Percentiles rank a stretch among this genome's conserved stretches.
phyloP scores from a whole-genome alignment of 2,113 vertebrate genomes.

The Setophaga kirtlandii region DNA sequence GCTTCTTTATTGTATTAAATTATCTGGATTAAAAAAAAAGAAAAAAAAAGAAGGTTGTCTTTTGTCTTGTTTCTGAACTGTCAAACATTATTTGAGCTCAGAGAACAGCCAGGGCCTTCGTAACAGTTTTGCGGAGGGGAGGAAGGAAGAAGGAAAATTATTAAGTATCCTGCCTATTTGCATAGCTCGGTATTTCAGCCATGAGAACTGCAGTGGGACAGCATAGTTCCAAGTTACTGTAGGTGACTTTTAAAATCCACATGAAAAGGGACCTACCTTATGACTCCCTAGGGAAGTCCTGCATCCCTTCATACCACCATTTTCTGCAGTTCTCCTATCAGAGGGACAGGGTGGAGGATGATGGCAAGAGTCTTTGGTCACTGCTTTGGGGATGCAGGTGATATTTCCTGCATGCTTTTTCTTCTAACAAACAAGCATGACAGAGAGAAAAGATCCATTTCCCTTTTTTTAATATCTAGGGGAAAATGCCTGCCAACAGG shows the following conservation, averaged over 20 bases:
- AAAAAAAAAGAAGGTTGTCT: conserved; percentile 30
- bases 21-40: conserved; percentile 35
- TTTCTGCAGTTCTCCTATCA: background rate
- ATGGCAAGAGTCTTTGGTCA: background rate
- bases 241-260: background rate
- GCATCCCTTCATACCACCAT: background rate
- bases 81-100: conserved; percentile 77
- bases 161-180: background rate
- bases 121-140: background rate
- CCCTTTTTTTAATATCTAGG: background rate
- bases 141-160: background rate
- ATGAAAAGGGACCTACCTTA: background rate
- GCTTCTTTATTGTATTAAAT: conserved; percentile 71
- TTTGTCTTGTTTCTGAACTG: conserved; percentile 70
- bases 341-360: background rate
- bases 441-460: background rate
- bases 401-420: background rate
- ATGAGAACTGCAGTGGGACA: background rate
- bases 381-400: background rate
- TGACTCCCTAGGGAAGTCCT: background rate
- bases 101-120: conserved; percentile 47
- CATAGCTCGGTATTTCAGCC: background rate
- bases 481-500: background rate
- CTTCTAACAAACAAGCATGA: background rate
- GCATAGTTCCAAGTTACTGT: background rate